These are phyloP conservation scores for Zosterops lateralis DNA, from an alignment of 2,113 vertebrate species.

Conservation along the genomic window DNA sequence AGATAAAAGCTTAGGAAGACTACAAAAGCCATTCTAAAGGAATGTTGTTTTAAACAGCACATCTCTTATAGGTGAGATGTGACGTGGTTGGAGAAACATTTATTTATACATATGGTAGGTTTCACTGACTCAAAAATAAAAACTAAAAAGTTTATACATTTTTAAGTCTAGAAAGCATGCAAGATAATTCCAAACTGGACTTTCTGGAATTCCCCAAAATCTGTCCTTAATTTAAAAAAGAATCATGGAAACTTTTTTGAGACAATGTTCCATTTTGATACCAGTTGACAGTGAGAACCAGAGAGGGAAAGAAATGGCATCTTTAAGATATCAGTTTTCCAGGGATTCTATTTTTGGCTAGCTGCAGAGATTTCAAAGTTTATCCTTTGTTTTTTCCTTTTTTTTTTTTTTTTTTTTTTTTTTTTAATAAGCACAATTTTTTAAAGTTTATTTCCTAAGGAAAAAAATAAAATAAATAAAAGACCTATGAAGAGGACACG, in stretches of 20 bases:
- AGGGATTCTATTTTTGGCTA: not conserved
- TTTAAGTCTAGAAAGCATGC: not conserved
- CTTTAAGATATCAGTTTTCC: not conserved
- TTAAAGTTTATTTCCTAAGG: not conserved
- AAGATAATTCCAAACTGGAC: not conserved
- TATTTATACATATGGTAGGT: fast-evolving
- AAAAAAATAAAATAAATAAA: not conserved
- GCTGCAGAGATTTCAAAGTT: not conserved
- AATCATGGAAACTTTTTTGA: not conserved
- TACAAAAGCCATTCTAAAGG: not conserved
- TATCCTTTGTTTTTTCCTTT: not conserved
- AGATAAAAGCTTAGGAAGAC: not conserved
- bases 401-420: not conserved
- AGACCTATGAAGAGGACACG: not conserved
- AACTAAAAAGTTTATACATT: not conserved
- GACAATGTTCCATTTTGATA: not conserved
- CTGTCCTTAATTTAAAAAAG: not conserved
- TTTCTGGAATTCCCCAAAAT: not conserved
- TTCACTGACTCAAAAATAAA: not conserved
- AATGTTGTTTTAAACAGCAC: not conserved
- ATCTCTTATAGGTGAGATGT: not conserved
- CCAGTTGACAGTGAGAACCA: not conserved
- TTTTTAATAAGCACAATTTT: not conserved
- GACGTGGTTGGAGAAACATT: not conserved
- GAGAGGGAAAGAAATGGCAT: not conserved